Conservation (phyloP, 2,888 invertebrate species). For the Muscina levida region DNA sequence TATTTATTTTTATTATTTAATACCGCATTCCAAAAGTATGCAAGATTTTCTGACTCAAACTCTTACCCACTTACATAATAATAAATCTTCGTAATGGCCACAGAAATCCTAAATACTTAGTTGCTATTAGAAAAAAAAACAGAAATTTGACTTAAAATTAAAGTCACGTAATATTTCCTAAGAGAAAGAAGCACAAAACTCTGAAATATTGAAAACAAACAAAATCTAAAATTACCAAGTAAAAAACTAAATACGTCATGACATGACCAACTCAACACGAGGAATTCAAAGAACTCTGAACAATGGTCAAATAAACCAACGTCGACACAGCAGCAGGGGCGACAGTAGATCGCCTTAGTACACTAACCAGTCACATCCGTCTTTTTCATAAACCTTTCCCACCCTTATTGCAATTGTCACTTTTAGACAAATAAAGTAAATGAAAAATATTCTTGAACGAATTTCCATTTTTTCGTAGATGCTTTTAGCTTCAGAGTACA, state of each 20-base stretch:
- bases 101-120: no score
- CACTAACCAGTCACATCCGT: slow-evolving; percentile 40
- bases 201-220: slow-evolving; percentile 32
- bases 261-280: slow-evolving; percentile 27
- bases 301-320: slow-evolving; percentile 1
- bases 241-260: slow-evolving; percentile 33
- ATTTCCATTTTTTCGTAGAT: no score
- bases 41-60: neutral
- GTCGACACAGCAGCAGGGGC: slow-evolving; percentile 5
- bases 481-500: no score
- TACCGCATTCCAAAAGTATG: slow-evolving; percentile 26
- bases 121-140: slow-evolving; percentile 5
- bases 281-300: slow-evolving; percentile 22
- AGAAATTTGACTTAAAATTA: slow-evolving; percentile 47
- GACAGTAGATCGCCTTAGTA: slow-evolving; percentile 11
- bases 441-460: slow-evolving; percentile 52
- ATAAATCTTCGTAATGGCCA: no score
- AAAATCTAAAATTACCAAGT: no score
- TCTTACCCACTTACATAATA: neutral
- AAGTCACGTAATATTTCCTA: slow-evolving; percentile 55
- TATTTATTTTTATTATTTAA: no score
- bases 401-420: slow-evolving; percentile 61
- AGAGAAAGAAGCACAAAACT: slow-evolving; percentile 32
- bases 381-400: slow-evolving; percentile 43
- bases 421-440: slow-evolving; percentile 63